phyloP scores from a whole-genome alignment of 2,113 vertebrate genomes.

The Bathybates hornii region DNA sequence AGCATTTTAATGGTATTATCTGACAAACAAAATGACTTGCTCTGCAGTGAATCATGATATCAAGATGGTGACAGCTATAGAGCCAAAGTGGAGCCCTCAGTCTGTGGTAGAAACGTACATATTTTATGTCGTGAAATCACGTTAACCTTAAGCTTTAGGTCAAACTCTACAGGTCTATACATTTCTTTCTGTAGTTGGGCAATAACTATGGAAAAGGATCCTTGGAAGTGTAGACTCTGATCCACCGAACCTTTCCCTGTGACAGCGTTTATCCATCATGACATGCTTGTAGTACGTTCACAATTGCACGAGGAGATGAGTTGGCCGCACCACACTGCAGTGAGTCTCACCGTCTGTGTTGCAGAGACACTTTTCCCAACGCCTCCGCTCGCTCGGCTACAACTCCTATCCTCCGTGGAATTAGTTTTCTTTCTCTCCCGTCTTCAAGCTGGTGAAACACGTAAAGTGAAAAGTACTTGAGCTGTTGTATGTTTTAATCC shows the following conservation, averaged over 20 bases:
- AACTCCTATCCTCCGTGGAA: constrained; percentile 27
- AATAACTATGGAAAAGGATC: background rate
- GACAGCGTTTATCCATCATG: background rate
- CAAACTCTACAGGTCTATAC: background rate
- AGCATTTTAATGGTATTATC: background rate
- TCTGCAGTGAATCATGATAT: background rate
- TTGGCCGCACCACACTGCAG: background rate
- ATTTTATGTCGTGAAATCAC: background rate
- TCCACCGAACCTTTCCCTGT: background rate
- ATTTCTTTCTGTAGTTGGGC: background rate
- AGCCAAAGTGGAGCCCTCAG: background rate
- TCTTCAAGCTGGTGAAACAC: constrained; percentile 22
- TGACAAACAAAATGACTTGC: background rate
- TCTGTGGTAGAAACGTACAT: background rate
- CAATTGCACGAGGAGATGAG: constrained; percentile 24
- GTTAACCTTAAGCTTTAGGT: background rate
- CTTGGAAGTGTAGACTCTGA: background rate
- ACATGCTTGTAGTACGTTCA: background rate
- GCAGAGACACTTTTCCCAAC: constrained; percentile 15
- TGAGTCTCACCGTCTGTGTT: constrained; percentile 28
- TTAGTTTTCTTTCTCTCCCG: constrained; percentile 11
- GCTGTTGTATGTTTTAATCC: constrained; percentile 53
- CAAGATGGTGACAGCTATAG: background rate
- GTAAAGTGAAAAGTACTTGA: constrained; percentile 49
- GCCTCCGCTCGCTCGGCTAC: background rate